Conservation (phyloP, 2,888 invertebrate genomes). For the Gymnoscelis rufifasciata region DNA sequence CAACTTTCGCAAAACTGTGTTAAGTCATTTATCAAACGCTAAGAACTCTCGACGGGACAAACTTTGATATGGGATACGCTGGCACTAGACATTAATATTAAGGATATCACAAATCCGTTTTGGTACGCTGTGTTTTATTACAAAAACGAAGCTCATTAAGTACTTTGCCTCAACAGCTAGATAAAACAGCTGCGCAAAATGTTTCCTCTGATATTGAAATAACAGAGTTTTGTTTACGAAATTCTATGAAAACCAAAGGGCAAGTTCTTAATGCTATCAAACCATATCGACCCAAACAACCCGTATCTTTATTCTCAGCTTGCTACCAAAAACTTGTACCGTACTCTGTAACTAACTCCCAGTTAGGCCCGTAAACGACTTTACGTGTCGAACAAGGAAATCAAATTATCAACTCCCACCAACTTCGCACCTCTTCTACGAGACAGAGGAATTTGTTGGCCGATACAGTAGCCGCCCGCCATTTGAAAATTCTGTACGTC, state of each 20-base stretch:
- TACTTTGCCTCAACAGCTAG: slow-evolving; percentile 2
- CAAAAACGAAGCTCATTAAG: slow-evolving; percentile 59
- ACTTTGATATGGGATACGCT: slow-evolving; percentile 74
- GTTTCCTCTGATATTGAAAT: slow-evolving; percentile 6
- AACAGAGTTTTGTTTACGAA: slow-evolving; percentile 9
- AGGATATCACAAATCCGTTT: slow-evolving; percentile 70
- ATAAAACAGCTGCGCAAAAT: slow-evolving; percentile 4
- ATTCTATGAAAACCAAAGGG: slow-evolving; percentile 24
- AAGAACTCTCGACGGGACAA: slow-evolving; percentile 74
- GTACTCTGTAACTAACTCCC: slow-evolving; percentile 66
- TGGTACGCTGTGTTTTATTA: slow-evolving; percentile 70
- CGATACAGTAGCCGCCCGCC: slow-evolving; percentile 52
- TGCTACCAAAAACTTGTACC: slow-evolving; percentile 50
- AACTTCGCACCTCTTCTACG: slow-evolving; percentile 68
- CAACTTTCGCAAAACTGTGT: slow-evolving; percentile 52
- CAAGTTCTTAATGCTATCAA: slow-evolving; percentile 42
- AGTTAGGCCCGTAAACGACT: slow-evolving; percentile 71
- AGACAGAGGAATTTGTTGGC: slow-evolving; percentile 60
- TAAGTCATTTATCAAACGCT: slow-evolving; percentile 77
- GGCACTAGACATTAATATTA: slow-evolving; percentile 75
- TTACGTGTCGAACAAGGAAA: slow-evolving; percentile 75
- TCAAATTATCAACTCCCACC: slow-evolving; percentile 74
- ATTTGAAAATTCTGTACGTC: slow-evolving; percentile 68
- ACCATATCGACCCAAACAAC: slow-evolving; percentile 44
- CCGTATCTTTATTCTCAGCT: slow-evolving; percentile 51